Base-by-base conservation (phyloP, 2,113 vertebrate species). In the Oreotrochilus melanogaster region DNA sequence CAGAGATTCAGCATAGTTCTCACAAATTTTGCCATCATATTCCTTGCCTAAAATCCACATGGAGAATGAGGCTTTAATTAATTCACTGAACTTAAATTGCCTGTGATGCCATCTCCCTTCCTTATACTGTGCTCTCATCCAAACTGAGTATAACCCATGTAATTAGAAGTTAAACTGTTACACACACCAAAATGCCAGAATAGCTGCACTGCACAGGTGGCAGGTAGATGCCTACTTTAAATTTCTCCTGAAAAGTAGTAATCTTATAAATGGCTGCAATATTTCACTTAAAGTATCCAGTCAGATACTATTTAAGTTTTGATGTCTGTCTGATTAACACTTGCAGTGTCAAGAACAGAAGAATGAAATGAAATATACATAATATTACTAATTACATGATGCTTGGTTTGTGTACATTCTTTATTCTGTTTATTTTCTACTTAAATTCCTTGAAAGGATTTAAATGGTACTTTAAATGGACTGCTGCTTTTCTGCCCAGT, bases 341-440 rank as follows among this genome's bases (percentile, higher is more conserved):
- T 94, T 80, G 85, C 66, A 79, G 67, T 80, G 64, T 87, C 86
- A 96, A 69, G 89, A 96, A 47, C 71, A 94, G 82, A 87, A 96
- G 64, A 87, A 53, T 70, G 25, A 92, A 95, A 95, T 92, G 39
- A 95, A 82, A 88, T 71, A 21, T 30, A 33, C 6, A 24, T 5
- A 48, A 8, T 60, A 39, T 50, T 47, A 42, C 25, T 61, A 70
- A 69, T 4, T 28, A 22, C 18, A 37, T n/a, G 25, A 79, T 65
- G 11, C 21, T 76, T 22, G 42, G 6, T 48, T 93, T 90, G 69
- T 79, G 56, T 69, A 85, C n/a, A 54, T 78, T 54, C 28, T 92
- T 97, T 67, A 75, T 93, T 93, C 18, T 87, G 43, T 91, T 92
- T 89, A 56, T 62, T 85, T 96, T 94, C 84, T 80, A 92, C 70